Base-by-base conservation (phyloP, 2,888 invertebrate genomes). In the Protonemura montana region DNA sequence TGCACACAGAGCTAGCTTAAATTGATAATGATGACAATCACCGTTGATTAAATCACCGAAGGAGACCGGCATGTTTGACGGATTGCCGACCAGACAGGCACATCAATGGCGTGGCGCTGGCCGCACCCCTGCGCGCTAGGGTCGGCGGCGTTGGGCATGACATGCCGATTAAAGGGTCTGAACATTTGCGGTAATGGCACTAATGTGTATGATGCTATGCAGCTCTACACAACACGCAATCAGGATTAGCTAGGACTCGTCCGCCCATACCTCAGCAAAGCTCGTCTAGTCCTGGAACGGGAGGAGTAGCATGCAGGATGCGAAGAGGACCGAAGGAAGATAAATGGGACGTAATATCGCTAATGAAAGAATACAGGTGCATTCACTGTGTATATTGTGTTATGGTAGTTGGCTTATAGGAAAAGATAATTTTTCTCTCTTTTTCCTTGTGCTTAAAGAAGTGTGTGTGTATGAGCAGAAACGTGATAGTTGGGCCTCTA, bases 171-270 rank as follows among this genome's bases (percentile, higher is more conserved):
- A 59, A 59, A 59, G 59, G 59, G 59, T 59, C 59, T 3, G 59
- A 10, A 59, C 59, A 59, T 59, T 59, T 59, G 59, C 59, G 59
- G 59, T 59, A 59, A 59, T 59, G 59, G 59, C 59, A 59, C 59
- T 59, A 59, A 59, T 59, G 59, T 59, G 59, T 59, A 59, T 59
- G 59, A 59, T 59, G 59, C 59, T 59, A 21, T 59, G 59, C 59
- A 59, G 59, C 59, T 59, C 59, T 59, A 59, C 59, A 59, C 59
- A 59, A 59, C 59, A 59, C 59, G 59, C 59, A 59, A 59, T 59
- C 59, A 59, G 59, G 59, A 59, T 59, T 59, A 7, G 21, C 59
- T 59, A 2, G 59, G 59, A 59, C 59, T 59, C 16, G 59, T 59
- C 13, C 59, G 21, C 59, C 59, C 59, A 21, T 21, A 1, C 59